Conservation (phyloP, 2,797 vertebrate species). For the Alfaro cultratus region DNA sequence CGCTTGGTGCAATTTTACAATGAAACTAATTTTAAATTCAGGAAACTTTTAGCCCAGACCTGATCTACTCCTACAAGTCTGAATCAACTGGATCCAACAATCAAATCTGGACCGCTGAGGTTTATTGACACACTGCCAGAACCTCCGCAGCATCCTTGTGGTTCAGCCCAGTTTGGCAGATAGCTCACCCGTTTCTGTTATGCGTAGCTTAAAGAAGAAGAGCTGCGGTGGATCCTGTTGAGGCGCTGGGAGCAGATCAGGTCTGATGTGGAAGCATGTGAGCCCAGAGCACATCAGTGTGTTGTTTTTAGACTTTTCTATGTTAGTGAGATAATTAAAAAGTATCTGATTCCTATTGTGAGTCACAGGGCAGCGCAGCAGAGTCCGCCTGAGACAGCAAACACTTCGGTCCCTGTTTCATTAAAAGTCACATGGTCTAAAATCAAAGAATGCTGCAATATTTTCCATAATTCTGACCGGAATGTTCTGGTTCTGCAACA, state of each 20-base stretch:
- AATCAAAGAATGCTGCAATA: neutral
- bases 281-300: conserved; percentile 10
- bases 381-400: neutral
- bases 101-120: conserved; percentile 3
- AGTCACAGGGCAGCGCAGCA: conserved; percentile 6
- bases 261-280: conserved; percentile 11
- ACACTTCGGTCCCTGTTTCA: neutral
- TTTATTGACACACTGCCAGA: neutral
- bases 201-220: neutral
- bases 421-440: neutral
- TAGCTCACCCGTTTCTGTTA: too few relatives aligned
- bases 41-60: conserved; percentile 28
- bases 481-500: neutral
- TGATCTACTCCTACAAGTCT: conserved; percentile 37
- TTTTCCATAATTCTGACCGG: neutral
- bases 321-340: conserved; percentile 6
- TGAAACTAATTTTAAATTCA: conserved; percentile 9
- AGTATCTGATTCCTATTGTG: conserved; percentile 2
- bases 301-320: conserved; percentile 6
- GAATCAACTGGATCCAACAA: conserved; percentile 3
- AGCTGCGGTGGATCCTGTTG: neutral
- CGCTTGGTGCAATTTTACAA: conserved; percentile 1
- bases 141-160: neutral
- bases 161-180: neutral
- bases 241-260: conserved; percentile 11